A percentile compares a stretch with the other conserved stretches of the same genome.
phyloP scores from a whole-genome alignment of 2,888 invertebrate genomes.

The Nemotelus nigrinus region DNA sequence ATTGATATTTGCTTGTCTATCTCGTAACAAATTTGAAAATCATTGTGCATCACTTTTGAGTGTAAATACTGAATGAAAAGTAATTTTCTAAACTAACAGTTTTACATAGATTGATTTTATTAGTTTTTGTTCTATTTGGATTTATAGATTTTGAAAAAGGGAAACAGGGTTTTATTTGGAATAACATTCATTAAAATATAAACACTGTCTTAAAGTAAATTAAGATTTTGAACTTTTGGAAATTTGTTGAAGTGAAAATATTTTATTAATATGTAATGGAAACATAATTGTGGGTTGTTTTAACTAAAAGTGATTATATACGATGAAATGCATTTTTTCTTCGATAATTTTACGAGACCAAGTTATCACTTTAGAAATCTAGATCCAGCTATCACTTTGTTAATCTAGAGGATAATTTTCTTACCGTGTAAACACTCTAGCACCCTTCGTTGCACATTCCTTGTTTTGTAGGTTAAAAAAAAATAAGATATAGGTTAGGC shows the following conservation, averaged over 20 bases:
- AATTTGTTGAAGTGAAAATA: too few species aligned
- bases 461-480: neutral
- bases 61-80: constrained; percentile 36
- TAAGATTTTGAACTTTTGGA: too few species aligned
- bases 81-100: constrained; percentile 45
- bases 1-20: neutral
- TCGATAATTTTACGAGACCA: neutral
- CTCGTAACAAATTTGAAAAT: constrained; percentile 42
- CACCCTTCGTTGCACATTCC: too few species aligned
- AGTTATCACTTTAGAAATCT: neutral
- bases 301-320: neutral
- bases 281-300: neutral
- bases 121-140: too few species aligned
- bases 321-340: constrained; percentile 38
- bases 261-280: too few species aligned
- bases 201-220: too few species aligned
- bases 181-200: too few species aligned
- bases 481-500: neutral
- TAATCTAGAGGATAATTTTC: too few species aligned
- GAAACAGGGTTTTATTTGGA: too few species aligned
- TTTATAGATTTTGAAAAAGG: too few species aligned
- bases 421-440: too few species aligned
- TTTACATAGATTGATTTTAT: constrained; percentile 46
- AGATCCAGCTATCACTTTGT: too few species aligned
- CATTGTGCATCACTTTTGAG: constrained; percentile 53